Evolutionary conservation across 2,113 vertebrate genomes (phyloP), one percentile per base, ranked within the genome.

Genomic region (Rhodinocichla rosea): DNA sequence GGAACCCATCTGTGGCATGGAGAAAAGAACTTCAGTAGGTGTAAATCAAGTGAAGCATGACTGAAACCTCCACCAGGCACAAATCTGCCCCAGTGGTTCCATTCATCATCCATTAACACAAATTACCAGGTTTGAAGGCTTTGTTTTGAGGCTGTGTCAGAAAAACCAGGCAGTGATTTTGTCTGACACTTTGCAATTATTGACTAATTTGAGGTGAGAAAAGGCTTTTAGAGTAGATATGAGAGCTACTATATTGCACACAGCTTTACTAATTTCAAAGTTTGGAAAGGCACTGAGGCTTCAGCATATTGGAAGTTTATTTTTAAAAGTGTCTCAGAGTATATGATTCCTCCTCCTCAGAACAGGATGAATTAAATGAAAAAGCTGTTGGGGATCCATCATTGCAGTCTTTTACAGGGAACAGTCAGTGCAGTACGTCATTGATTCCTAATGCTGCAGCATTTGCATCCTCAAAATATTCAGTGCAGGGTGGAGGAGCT

Each of bases 121-220:
- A 91, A 92, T 39, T 89, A 55, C 26, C 33, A 52, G 76, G 44
- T 70, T 56, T 70, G 56, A 79, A 84, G 33, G 7, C 40, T 71
- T 77, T 92, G 74, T 87, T 96, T 94, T 64, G 87, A 76, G 91
- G 52, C 56, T 56, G 23, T 65, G 37, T 85, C 90, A 85, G 18
- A 60, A 95, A 69, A 65, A 92, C 32, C 52, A 87, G n/a, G 56
- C 32, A 94, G 64, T 69, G 52, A 93, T 93, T 96, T 92, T 69
- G 55, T 63, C 63, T 71, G 73, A 65, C 8, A 16, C 50, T 89
- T 32, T 49, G 32, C n/a, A 96, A 94, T 96, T 95, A 91, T 81
- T 93, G 87, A 71, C 68, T 95, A 91, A 95, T 96, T 95, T 79
- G 87, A 91, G 35, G 67, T 39, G n/a, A 49, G 55, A 88, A 89